Conservation (phyloP, 2,113 vertebrate species). For the Craseonycteris thonglongyai region DNA sequence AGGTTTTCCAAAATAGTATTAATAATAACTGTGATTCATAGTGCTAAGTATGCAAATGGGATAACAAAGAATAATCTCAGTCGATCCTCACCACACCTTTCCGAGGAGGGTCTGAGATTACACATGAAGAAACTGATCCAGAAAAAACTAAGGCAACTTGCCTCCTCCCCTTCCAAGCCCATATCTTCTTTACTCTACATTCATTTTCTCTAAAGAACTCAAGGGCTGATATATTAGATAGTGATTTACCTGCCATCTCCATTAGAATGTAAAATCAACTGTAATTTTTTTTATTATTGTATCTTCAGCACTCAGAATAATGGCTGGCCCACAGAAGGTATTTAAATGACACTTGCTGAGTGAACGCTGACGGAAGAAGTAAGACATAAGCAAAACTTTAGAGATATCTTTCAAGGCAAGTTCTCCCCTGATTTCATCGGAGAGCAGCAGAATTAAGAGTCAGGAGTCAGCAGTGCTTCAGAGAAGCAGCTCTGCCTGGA, state of each 20-base stretch:
- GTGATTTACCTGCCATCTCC: neutral
- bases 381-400: neutral
- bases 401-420: neutral
- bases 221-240: neutral
- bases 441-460: constrained; percentile 19
- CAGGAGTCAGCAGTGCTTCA: constrained; percentile 3
- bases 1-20: neutral
- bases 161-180: neutral
- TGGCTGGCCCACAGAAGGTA: neutral
- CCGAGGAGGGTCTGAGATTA: neutral
- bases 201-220: neutral
- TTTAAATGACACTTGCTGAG: neutral
- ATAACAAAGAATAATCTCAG: neutral
- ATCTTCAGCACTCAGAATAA: neutral
- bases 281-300: neutral
- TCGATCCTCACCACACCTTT: neutral
- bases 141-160: neutral
- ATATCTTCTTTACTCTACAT: neutral
- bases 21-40: neutral
- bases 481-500: constrained; percentile 24
- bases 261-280: neutral
- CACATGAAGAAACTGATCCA: neutral
- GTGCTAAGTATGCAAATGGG: neutral
- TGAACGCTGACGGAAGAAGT: neutral
- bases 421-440: neutral